These are phyloP conservation scores for Apis laboriosa DNA, from an alignment of 1,140 invertebrate genomes.

Conservation along the genomic window DNA sequence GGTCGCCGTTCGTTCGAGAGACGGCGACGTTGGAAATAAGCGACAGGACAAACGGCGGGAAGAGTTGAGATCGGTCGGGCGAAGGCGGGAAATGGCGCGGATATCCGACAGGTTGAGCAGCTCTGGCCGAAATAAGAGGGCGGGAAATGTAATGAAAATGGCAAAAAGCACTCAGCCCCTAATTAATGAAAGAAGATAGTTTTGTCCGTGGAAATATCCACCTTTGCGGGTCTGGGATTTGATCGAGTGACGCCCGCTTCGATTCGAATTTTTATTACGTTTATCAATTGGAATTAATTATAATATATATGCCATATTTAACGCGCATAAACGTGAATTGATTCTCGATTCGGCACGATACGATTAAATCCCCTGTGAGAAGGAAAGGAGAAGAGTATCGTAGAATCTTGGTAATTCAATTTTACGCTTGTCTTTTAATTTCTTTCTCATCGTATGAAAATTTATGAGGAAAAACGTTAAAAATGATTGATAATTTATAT, in stretches of 20 bases:
- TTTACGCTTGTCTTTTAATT: no score
- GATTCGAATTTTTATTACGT: slow-evolving; percentile 33
- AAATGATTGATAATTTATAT: no score
- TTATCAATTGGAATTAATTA: neutral
- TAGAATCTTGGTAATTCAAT: no score
- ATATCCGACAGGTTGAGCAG: slow-evolving; percentile 54
- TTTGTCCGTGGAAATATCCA: slow-evolving; percentile 51
- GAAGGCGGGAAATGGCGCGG: slow-evolving; percentile 49
- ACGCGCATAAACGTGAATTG: neutral
- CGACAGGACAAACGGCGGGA: neutral
- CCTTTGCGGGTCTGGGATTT: slow-evolving; percentile 50
- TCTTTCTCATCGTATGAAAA: no score
- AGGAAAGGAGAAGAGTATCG: no score
- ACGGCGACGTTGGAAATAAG: neutral
- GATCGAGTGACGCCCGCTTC: slow-evolving; percentile 33
- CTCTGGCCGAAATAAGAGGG: slow-evolving; percentile 31
- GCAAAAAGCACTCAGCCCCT: slow-evolving; percentile 61
- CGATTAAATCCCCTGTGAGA: neutral
- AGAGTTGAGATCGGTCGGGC: neutral
- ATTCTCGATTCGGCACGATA: neutral
- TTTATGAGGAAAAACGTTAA: no score
- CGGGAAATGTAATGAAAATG: slow-evolving; percentile 61
- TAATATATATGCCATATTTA: neutral
- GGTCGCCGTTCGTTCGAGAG: neutral
- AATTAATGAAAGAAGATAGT: slow-evolving; percentile 64